Percentiles rank a stretch among this genome's conserved stretches.
phyloP scores from a whole-genome alignment of 2,888 invertebrate genomes.

The Tenthredo scrophulariae region DNA sequence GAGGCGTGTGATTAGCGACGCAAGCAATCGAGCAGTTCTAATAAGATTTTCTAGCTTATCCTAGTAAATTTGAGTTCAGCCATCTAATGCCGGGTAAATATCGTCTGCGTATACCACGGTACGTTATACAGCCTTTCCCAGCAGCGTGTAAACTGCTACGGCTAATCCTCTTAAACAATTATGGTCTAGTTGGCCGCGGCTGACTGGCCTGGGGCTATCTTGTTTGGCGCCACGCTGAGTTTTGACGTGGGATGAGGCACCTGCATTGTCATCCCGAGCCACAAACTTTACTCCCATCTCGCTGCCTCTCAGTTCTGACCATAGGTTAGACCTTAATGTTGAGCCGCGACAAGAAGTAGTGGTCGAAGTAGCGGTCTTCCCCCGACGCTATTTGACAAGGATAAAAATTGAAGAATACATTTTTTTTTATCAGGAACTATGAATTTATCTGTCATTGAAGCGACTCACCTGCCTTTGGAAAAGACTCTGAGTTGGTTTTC shows the following conservation, averaged over 20 bases:
- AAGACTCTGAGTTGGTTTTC: not conserved
- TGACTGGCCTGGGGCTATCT: slow-evolving; percentile 62
- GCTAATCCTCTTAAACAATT: slow-evolving; percentile 75
- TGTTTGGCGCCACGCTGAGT: slow-evolving; percentile 76
- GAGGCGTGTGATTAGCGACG: slow-evolving; percentile 62
- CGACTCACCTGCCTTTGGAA: not conserved
- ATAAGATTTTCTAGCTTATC: slow-evolving; percentile 65
- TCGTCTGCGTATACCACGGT: slow-evolving; percentile 51
- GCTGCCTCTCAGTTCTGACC: slow-evolving; percentile 5
- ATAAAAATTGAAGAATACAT: not conserved
- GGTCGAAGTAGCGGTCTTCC: slow-evolving; percentile 1
- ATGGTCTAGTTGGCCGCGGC: slow-evolving; percentile 68
- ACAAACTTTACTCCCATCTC: slow-evolving; percentile 62
- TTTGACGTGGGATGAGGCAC: slow-evolving; percentile 78
- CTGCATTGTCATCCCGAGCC: slow-evolving; percentile 77
- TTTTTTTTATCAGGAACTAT: not conserved
- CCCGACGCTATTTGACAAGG: not conserved
- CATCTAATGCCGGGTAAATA: slow-evolving; percentile 66
- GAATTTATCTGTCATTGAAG: slow-evolving; percentile 28
- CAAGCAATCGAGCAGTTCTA: slow-evolving; percentile 60
- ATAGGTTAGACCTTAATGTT: not conserved
- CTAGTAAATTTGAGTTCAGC: slow-evolving; percentile 67
- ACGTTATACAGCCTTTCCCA: slow-evolving; percentile 56
- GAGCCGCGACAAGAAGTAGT: not conserved
- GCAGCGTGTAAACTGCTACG: slow-evolving; percentile 67